Conservation (phyloP, 2,797 vertebrate genomes). For the Arctocebus calabarensis region DNA sequence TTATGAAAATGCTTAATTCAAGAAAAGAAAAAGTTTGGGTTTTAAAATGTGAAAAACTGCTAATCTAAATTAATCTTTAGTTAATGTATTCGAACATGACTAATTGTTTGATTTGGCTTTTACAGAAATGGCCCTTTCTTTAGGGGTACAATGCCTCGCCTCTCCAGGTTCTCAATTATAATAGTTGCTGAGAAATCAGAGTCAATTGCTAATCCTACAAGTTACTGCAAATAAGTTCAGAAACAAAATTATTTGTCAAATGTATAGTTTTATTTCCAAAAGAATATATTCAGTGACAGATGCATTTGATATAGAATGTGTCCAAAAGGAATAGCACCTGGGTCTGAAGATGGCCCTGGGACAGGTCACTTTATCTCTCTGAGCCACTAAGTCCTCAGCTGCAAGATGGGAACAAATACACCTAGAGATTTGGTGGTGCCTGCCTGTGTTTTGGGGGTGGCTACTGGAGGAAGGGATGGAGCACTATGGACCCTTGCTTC, state of each 20-base stretch:
- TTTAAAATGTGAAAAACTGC: conserved; percentile 27
- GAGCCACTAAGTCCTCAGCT: background rate
- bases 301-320: background rate
- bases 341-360: background rate
- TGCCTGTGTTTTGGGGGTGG: background rate
- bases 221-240: background rate
- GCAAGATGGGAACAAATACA: background rate
- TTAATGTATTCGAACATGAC: background rate
- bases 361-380: background rate
- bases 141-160: background rate
- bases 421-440: background rate
- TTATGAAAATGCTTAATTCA: background rate
- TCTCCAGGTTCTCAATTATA: background rate
- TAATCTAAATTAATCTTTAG: background rate
- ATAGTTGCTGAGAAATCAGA: background rate
- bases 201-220: background rate
- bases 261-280: background rate
- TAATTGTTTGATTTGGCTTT: background rate
- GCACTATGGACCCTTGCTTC: background rate
- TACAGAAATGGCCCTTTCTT: background rate
- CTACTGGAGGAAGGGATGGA: background rate
- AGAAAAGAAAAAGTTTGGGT: background rate
- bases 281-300: background rate
- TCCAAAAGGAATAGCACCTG: background rate
- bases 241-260: conserved; percentile 15